Evolutionary conservation across 2,113 vertebrate genomes (phyloP).

Genomic region (Apodemus speciosus): DNA sequence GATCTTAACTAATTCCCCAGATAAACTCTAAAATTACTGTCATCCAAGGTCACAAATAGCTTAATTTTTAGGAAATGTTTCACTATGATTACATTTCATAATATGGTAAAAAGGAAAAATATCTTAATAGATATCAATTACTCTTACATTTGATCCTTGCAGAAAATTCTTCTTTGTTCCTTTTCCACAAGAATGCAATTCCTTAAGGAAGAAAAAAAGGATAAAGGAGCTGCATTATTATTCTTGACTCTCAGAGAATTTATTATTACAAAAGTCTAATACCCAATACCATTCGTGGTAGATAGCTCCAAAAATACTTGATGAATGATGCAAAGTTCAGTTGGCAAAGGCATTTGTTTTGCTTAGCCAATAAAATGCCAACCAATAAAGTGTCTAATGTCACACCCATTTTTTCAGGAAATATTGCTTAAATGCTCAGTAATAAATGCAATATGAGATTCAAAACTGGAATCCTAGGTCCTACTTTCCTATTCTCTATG

Average conservation of each 20-base stretch:
- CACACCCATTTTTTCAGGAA: background rate
- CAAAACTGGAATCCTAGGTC: background rate
- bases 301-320: background rate
- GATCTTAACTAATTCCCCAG: background rate
- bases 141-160: conserved; percentile 52
- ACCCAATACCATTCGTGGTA: background rate
- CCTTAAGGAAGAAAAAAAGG: conserved; percentile 62
- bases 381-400: conserved; percentile 10
- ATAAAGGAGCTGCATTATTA: conserved; percentile 37
- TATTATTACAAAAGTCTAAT: conserved; percentile 37
- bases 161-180: conserved; percentile 56
- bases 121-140: conserved; percentile 66
- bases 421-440: background rate
- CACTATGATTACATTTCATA: conserved; percentile 36
- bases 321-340: conserved; percentile 30
- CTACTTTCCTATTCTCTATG: background rate
- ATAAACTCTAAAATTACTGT: conserved; percentile 24
- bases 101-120: conserved; percentile 41
- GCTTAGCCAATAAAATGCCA: conserved; percentile 42
- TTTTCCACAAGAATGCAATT: conserved; percentile 60
- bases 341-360: conserved; percentile 1
- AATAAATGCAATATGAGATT: background rate
- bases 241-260: conserved; percentile 32
- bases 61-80: conserved; percentile 11
- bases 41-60: conserved; percentile 14